Evolutionary conservation across 2,113 vertebrate species (phyloP).

Genomic region (Alethe castanea): DNA sequence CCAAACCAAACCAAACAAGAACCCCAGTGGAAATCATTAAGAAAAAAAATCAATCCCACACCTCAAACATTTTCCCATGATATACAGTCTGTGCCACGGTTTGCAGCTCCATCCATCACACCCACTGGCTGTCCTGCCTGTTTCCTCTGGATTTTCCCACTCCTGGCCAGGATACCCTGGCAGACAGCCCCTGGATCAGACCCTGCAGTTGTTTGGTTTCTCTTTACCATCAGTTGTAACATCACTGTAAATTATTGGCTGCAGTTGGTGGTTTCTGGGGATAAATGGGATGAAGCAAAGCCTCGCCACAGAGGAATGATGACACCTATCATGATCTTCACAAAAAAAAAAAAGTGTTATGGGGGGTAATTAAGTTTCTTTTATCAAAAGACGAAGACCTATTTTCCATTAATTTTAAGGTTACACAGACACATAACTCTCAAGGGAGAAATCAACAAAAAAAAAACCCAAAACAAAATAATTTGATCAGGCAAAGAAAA

Average conservation of each 20-base stretch:
- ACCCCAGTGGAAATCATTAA: background rate
- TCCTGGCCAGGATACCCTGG: background rate
- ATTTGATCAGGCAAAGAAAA: background rate
- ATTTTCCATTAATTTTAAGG: background rate
- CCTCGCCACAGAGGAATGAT: background rate
- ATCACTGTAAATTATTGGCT: background rate
- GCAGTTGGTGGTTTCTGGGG: background rate
- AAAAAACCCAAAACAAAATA: background rate
- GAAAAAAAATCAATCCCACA: accelerated
- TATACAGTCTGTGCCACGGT: accelerated
- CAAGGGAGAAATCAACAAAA: background rate
- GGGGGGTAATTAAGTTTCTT: background rate
- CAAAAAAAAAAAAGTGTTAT: background rate
- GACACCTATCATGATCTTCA: background rate
- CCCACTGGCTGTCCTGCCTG: accelerated
- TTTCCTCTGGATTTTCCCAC: background rate
- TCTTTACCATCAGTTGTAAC: background rate
- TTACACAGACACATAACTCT: background rate
- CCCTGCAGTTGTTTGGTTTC: background rate
- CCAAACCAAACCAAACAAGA: background rate
- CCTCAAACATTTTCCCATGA: background rate
- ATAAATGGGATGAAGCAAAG: background rate
- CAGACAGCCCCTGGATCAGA: background rate
- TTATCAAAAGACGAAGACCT: background rate
- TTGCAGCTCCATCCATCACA: background rate